Evolutionary conservation across 2,113 vertebrate genomes (phyloP).

Genomic region (Anguilla rostrata): DNA sequence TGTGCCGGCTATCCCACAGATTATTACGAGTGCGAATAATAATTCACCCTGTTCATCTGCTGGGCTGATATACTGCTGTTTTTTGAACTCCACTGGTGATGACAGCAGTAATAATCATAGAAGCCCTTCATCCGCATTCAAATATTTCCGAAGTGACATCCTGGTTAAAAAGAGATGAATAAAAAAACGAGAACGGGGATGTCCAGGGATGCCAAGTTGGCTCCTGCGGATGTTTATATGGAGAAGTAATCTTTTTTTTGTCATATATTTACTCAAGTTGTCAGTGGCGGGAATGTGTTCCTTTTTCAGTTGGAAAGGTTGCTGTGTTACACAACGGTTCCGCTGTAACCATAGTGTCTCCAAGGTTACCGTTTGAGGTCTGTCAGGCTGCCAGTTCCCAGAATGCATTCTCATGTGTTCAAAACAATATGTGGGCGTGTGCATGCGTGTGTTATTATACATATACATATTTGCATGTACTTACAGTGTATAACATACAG

Average conservation of each 20-base stretch:
- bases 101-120: not conserved
- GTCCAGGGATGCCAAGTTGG: slow-evolving; percentile 4
- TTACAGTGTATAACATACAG: too few relatives aligned
- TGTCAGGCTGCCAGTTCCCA: not conserved
- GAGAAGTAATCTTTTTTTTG: slow-evolving; percentile 11
- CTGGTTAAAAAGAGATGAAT: not conserved
- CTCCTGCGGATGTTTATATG: slow-evolving; percentile 18
- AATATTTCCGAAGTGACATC: not conserved
- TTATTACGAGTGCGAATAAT: not conserved
- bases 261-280: slow-evolving; percentile 16
- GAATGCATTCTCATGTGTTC: not conserved
- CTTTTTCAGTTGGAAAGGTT: not conserved
- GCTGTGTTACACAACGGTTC: not conserved
- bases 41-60: not conserved
- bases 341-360: slow-evolving; percentile 10
- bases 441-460: too few relatives aligned
- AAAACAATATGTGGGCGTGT: not conserved
- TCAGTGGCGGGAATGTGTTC: not conserved
- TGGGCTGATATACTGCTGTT: not conserved
- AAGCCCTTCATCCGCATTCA: not conserved
- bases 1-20: not conserved
- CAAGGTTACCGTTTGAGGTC: slow-evolving; percentile 18
- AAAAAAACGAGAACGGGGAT: not conserved
- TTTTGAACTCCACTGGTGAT: not conserved
- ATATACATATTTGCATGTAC: too few relatives aligned